Evolutionary conservation across 1,140 invertebrate species (phyloP), one percentile per base, ranked within the genome.

Genomic region (Scaptomyza pallida): DNA sequence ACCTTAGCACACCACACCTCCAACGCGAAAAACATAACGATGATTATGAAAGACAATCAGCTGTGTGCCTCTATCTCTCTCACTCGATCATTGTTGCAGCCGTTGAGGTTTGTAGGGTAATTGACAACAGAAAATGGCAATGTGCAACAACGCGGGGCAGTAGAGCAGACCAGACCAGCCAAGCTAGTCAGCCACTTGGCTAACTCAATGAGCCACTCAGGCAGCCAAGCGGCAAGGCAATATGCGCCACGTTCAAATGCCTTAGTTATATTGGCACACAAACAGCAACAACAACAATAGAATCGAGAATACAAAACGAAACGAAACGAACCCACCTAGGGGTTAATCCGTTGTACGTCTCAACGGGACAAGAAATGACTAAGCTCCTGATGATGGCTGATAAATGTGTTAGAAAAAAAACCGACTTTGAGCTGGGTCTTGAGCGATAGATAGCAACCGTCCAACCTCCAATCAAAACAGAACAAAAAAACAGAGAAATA

Each of bases 31-130:
- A 37, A 43, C 62, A 77, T 65, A 60, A 69, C 76, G 30, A 68
- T 67, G 70, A 88, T 86, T 86, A 88, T 86, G 81, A 88, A 86
- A 88, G 82, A 86, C 82, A 85, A 85, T 86, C 81, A 81, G 82
- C 82, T 86, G 81, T 86, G 81, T 67, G 64, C 16, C 59, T 56
- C n/a, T n/a, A n/a, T n/a, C n/a, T n/a, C n/a, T n/a, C n/a, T n/a
- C n/a, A n/a, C n/a, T n/a, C n/a, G n/a, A n/a, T n/a, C 43, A 62
- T 50, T 62, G 64, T 75, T 75, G 23, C 26, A 44, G 61, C 47
- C n/a, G 62, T 80, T 75, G 81, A 77, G 82, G 82, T 86, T 86
- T 86, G 69, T 86, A 86, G 82, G 82, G 81, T 88, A 86, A 86
- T 86, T 86, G 81, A 88, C 81, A 77, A 68, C 60, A 55, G 43